phyloP scores from a whole-genome alignment of 1,140 invertebrate genomes.

The Halictus rubicundus region DNA sequence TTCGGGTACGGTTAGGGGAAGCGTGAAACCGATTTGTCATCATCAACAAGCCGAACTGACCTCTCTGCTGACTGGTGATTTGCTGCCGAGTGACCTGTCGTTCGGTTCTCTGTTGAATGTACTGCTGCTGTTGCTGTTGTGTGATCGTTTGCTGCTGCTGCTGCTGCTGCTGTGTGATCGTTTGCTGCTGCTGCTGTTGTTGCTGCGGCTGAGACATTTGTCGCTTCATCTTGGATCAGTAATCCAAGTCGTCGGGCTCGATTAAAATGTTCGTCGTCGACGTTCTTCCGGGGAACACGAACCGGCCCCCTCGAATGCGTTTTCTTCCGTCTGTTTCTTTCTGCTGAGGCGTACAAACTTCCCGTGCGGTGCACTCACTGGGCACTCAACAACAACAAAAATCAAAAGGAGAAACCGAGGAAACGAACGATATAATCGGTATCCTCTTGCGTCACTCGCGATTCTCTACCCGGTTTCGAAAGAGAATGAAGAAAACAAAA shows the following conservation, averaged over 20 bases:
- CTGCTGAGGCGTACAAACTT: conserved; percentile 12
- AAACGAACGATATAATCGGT: background rate
- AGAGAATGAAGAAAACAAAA: no score
- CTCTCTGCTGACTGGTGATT: conserved; percentile 89
- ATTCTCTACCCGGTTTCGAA: conserved; percentile 36
- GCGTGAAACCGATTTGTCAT: background rate
- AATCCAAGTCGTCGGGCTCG: conserved; percentile 37
- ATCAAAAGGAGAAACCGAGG: background rate
- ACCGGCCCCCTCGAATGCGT: background rate
- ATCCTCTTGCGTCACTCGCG: conserved; percentile 35
- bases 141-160: conserved; percentile 74
- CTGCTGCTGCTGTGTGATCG: conserved; percentile 71
- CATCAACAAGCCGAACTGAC: conserved; percentile 79
- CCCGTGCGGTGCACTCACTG: no score
- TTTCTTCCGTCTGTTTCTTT: background rate
- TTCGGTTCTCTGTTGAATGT: conserved; percentile 86
- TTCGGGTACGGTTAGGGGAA: no score
- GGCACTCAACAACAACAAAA: conserved; percentile 54
- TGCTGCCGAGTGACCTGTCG: conserved; percentile 87
- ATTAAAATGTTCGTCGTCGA: conserved; percentile 19
- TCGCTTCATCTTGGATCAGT: conserved; percentile 80
- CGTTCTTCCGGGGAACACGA: conserved; percentile 20
- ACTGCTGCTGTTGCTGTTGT: conserved; percentile 81
- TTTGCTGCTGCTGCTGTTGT: conserved; percentile 71
- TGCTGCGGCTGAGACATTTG: conserved; percentile 79